Base-by-base conservation (phyloP, 2,113 vertebrate genomes). In the Cephalopterus ornatus region DNA sequence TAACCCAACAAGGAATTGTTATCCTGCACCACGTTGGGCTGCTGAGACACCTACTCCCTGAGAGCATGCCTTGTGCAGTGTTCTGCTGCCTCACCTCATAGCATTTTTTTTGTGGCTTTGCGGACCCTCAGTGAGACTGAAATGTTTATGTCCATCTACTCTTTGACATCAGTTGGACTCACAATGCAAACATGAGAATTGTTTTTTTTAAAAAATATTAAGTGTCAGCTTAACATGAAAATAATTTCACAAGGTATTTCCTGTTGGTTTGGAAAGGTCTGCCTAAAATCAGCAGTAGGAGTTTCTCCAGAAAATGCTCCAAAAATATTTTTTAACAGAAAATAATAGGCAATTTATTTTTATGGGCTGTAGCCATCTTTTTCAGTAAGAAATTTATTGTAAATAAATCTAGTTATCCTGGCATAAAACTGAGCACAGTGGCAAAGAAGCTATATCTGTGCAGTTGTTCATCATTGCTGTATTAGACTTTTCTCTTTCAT, bases 1-100 rank as follows among this genome's bases (percentile, higher is more conserved):
- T 41, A 63, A 52, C 3, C 39, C 39, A 52, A 61, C 28, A 30
- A 68, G 9, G 52, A 84, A 16, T 24, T 42, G 35, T 35, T 27
- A 50, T 6, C 16, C 32, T 33, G 47, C 47, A 63, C n/a, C 30
- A 7, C 0, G 0, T 6, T 0, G 7, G 41, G 77, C 56, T 78
- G 39, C 56, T 67, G 65, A 71, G 47, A 35, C 1, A 2, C 13
- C 14, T 74, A 18, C 5, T 37, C 17, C 23, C 9, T 14, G 27
- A 47, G 41, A 32, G 2, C 8, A 2, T 12, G 12, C 33, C 44
- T 66, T 28, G 7, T 56, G 52, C 49, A 47, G 35, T 37, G 26
- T 42, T 72, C 14, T 33, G 39, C 58, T 77, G 46, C 75, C 17
- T 66, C 56, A 28, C 30, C 32, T 22, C 7, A 46, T 0, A 3